These are phyloP conservation scores for Synanthedon vespiformis DNA, from an alignment of 2,888 invertebrate species.

Conservation along the genomic window DNA sequence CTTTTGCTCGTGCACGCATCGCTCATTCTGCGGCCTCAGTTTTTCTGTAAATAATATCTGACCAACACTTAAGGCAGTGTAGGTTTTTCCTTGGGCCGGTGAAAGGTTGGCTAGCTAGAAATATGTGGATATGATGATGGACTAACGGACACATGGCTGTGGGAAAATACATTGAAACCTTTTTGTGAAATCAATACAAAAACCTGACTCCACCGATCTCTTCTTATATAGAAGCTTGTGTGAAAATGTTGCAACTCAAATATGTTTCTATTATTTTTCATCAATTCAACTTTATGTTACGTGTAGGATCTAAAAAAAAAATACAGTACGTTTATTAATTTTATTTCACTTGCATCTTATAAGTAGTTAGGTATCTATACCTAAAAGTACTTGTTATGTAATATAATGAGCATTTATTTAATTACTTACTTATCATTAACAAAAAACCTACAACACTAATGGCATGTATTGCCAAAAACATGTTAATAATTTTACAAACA, in stretches of 20 bases:
- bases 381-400: too few species aligned
- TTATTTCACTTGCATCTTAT: too few species aligned
- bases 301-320: too few species aligned
- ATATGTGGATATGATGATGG: constrained; percentile 53
- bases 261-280: background rate
- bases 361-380: too few species aligned
- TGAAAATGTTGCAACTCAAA: background rate
- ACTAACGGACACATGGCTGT: constrained; percentile 34
- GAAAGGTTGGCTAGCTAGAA: constrained; percentile 61
- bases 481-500: too few species aligned
- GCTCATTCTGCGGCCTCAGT: constrained; percentile 34
- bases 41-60: constrained; percentile 62
- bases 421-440: too few species aligned
- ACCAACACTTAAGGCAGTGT: constrained; percentile 53
- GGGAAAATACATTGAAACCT: constrained; percentile 18
- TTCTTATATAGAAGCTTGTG: background rate
- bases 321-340: too few species aligned
- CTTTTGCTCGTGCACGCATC: constrained; percentile 4
- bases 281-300: background rate
- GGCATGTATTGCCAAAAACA: too few species aligned
- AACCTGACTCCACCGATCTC: constrained; percentile 8
- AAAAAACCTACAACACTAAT: too few species aligned
- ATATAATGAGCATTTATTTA: too few species aligned
- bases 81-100: constrained; percentile 58
- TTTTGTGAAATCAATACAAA: constrained; percentile 35